Base-by-base conservation (phyloP, 2,797 vertebrate genomes). In the Leptodactylus fallax region DNA sequence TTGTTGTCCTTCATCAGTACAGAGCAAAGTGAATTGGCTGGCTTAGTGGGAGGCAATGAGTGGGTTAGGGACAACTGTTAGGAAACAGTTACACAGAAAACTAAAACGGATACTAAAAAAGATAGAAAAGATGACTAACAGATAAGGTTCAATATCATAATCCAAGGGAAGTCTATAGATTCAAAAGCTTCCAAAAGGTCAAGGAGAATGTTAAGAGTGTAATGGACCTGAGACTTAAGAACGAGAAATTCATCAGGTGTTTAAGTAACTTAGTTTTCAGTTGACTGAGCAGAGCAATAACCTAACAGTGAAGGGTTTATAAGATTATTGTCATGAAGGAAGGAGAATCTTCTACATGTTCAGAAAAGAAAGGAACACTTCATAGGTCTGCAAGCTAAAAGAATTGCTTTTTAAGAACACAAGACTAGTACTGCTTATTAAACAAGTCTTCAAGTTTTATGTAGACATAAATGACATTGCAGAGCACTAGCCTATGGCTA, bases 191-290 rank as follows among this genome's bases (percentile, higher is more conserved):
- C 55, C 13, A 60, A 84, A 74, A 58, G 69, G 82, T 49, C 82
- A 84, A 84, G 69, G 27, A 83, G 23, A 83, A 71, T 55, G 47
- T 17, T 9, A 21, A 56, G 65, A 71, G 53, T 74, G 71, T 84
- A 60, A 84, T 84, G 36, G 53, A 0, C 55, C 67, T 17, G 67
- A 84, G 81, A 58, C 65, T 56, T 36, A 83, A 58, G 27, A 47
- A 72, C 11, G 0, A 16, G 49, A 60, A 74, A 83, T 71, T 27
- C 25, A 83, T 71, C 65, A 83, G 69, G 13, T 84, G 7, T 71
- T 47, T 72, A 45, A 60, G 82, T 74, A 60, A 84, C 27, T 83
- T 72, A 45, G 81, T n/a, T 23, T 84, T 84, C 82, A 84, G 12
- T 16, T 74, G 55, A 74, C 67, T 84, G 53, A 58, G 55, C 82